A percentile compares a stretch with the other conserved stretches of the same genome.
Conservation (phyloP, 1,140 invertebrate species). For the Mycetomoellerius zeteki region DNA sequence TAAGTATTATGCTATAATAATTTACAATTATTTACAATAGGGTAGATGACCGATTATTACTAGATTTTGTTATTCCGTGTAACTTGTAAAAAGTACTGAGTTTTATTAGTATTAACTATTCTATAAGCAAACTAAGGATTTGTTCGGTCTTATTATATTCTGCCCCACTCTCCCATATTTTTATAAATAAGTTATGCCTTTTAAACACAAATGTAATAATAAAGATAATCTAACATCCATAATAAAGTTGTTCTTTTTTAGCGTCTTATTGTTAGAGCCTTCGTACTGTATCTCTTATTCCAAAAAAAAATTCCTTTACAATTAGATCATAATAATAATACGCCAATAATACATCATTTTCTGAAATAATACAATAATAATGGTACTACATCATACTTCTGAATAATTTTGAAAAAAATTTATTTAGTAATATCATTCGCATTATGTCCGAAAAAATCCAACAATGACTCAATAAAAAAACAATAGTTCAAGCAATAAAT, state of each 20-base stretch:
- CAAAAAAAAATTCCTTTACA: neutral
- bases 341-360: no score
- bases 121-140: conserved; percentile 84
- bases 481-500: no score
- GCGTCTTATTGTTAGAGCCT: neutral
- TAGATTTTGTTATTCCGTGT: conserved; percentile 86
- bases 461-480: no score
- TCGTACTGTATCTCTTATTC: neutral
- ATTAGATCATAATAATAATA: no score
- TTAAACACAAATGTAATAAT: conserved; percentile 86
- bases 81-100: conserved; percentile 87
- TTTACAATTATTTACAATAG: conserved; percentile 61
- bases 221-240: conserved; percentile 86
- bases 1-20: conserved; percentile 51
- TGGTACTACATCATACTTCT: no score
- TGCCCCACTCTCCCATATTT: conserved; percentile 76
- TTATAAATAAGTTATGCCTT: conserved; percentile 86
- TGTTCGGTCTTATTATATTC: conserved; percentile 82
- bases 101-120: conserved; percentile 86
- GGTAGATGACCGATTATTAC: conserved; percentile 79
- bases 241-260: conserved; percentile 20
- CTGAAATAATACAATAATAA: no score
- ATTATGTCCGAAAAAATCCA: no score
- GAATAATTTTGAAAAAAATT: no score
- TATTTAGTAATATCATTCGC: no score